These are phyloP conservation scores for Orthonevra nobilis DNA, from an alignment of 2,888 invertebrate species.

Conservation along the genomic window DNA sequence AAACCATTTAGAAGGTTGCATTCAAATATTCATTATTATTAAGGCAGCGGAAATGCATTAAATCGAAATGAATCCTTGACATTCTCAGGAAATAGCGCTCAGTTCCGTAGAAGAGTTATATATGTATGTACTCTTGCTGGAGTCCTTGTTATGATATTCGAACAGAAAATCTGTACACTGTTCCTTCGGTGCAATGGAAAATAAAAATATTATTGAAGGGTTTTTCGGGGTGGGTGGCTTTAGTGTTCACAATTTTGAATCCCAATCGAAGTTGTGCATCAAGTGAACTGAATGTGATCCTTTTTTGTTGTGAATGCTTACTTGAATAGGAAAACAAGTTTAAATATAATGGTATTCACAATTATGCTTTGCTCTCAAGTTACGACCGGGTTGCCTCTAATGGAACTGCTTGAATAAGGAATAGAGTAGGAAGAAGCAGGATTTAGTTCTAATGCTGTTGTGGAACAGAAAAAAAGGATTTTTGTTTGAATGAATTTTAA, in stretches of 20 bases:
- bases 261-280: constrained; percentile 48
- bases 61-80: constrained; percentile 73
- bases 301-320: constrained; percentile 23
- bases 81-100: constrained; percentile 71
- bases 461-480: neutral
- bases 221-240: neutral
- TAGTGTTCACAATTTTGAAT: constrained; percentile 27
- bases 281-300: constrained; percentile 43
- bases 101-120: constrained; percentile 62
- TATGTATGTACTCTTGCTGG: constrained; percentile 20
- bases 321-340: constrained; percentile 56
- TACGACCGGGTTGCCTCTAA: constrained; percentile 46
- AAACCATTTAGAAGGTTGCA: constrained; percentile 57
- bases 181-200: constrained; percentile 9
- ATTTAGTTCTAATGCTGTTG: no score
- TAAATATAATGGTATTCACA: constrained; percentile 63
- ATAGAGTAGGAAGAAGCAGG: neutral
- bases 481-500: no score
- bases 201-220: constrained; percentile 34
- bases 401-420: constrained; percentile 46
- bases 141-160: constrained; percentile 43
- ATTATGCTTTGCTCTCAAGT: constrained; percentile 33
- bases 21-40: constrained; percentile 68
- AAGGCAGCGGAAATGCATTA: constrained; percentile 73
- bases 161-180: constrained; percentile 48